Percentiles rank a stretch among this genome's conserved stretches.
These are phyloP conservation scores for Pseudolycoriella hygida DNA, from an alignment of 2,888 invertebrate genomes.

Conservation along the genomic window DNA sequence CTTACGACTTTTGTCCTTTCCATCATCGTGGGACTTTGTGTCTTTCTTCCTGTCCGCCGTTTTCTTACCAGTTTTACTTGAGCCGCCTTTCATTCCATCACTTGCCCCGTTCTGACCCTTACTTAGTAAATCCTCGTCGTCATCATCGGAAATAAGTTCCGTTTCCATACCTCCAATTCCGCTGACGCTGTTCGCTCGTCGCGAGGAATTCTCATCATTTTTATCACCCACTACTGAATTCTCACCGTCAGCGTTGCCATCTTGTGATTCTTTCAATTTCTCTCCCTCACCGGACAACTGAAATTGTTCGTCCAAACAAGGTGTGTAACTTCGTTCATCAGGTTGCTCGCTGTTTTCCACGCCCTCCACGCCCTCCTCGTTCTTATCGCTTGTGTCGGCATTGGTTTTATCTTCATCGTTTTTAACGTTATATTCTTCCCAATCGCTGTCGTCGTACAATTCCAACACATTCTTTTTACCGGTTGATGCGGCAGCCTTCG, in stretches of 20 bases:
- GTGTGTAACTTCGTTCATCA: slow-evolving; percentile 53
- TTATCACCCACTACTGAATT: neutral
- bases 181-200: slow-evolving; percentile 9
- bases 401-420: slow-evolving; percentile 15
- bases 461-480: slow-evolving; percentile 30
- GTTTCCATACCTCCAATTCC: slow-evolving; percentile 46
- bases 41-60: slow-evolving; percentile 8
- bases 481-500: slow-evolving; percentile 16
- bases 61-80: slow-evolving; percentile 2
- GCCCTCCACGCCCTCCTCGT: neutral
- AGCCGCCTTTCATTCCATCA: slow-evolving; percentile 13
- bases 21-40: slow-evolving; percentile 23
- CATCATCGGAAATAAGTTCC: slow-evolving; percentile 58
- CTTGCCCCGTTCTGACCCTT: slow-evolving; percentile 40
- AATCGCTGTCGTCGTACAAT: slow-evolving; percentile 37
- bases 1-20: slow-evolving; percentile 22
- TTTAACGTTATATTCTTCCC: slow-evolving; percentile 26
- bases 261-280: slow-evolving; percentile 4
- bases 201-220: slow-evolving; percentile 3
- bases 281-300: slow-evolving; percentile 14
- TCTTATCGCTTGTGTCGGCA: slow-evolving; percentile 4
- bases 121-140: slow-evolving; percentile 44
- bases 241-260: slow-evolving; percentile 12
- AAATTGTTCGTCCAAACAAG: slow-evolving; percentile 43
- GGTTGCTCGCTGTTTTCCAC: slow-evolving; percentile 27